A percentile compares a stretch with the other conserved stretches of the same genome.
These are phyloP conservation scores for Archips xylosteana DNA, from an alignment of 2,888 invertebrate species.

Conservation along the genomic window DNA sequence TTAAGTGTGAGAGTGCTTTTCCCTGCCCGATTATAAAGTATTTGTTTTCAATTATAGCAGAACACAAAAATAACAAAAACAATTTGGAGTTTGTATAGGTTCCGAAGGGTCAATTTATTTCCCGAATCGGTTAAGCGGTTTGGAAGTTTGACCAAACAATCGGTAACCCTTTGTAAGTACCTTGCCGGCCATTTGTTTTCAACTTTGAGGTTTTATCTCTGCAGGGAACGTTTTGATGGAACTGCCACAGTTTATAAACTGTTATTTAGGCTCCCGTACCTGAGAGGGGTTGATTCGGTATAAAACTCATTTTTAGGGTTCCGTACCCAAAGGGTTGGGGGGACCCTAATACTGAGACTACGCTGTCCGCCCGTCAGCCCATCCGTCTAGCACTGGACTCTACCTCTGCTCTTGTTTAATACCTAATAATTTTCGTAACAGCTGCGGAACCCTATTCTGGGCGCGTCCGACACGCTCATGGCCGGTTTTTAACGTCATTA, in stretches of 20 bases:
- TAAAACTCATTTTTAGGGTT: too few species aligned
- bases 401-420: too few species aligned
- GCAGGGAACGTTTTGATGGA: background rate
- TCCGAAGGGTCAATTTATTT: background rate
- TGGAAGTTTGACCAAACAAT: constrained; percentile 26
- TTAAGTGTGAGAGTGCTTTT: background rate
- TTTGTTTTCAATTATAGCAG: background rate
- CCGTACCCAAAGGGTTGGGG: too few species aligned
- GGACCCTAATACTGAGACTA: too few species aligned
- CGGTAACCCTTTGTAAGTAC: constrained; percentile 5
- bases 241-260: background rate
- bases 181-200: constrained; percentile 20
- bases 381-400: too few species aligned
- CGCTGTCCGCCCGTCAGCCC: too few species aligned
- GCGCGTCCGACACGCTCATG: too few species aligned
- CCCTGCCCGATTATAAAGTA: background rate
- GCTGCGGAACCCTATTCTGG: too few species aligned
- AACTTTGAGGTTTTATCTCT: constrained; percentile 4
- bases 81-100: background rate
- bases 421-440: too few species aligned
- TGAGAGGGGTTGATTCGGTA: background rate
- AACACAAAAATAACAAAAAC: background rate
- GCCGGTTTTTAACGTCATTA: too few species aligned
- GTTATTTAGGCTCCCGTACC: background rate
- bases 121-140: constrained; percentile 12